Conservation (phyloP, 2,888 invertebrate species). For the Ophioninae sp. region DNA sequence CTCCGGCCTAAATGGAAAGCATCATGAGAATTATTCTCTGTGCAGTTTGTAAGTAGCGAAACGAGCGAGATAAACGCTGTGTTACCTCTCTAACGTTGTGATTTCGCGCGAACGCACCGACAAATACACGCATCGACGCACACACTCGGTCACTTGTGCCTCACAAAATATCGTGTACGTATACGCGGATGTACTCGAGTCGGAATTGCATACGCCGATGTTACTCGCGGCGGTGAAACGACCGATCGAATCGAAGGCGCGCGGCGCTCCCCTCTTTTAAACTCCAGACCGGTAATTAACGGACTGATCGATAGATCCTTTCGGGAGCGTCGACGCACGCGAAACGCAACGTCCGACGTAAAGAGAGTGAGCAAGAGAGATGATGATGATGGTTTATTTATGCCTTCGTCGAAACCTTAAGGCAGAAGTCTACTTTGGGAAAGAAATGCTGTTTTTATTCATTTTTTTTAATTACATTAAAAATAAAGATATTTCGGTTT, state of each 20-base stretch:
- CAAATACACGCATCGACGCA: slow-evolving; percentile 7
- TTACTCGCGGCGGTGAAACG: slow-evolving; percentile 33
- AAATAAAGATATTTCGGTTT: no score
- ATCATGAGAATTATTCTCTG: slow-evolving; percentile 48
- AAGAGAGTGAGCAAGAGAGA: no score
- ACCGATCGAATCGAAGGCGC: slow-evolving; percentile 60
- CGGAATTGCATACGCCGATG: slow-evolving; percentile 14
- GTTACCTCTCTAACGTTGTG: slow-evolving; percentile 8
- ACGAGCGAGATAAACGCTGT: slow-evolving; percentile 7
- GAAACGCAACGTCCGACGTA: slow-evolving; percentile 55
- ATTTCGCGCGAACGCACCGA: slow-evolving; percentile 18
- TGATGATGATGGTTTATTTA: no score
- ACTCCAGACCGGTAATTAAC: slow-evolving; percentile 69
- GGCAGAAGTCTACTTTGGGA: no score
- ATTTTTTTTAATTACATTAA: no score
- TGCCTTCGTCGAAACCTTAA: no score
- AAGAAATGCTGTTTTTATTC: no score
- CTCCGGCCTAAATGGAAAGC: neutral
- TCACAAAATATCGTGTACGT: slow-evolving; percentile 12
- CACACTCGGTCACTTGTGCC: neutral
- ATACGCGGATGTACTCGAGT: slow-evolving; percentile 19
- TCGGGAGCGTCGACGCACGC: slow-evolving; percentile 71
- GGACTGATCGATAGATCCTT: slow-evolving; percentile 75
- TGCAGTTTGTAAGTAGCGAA: slow-evolving; percentile 39
- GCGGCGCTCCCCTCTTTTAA: slow-evolving; percentile 48